A percentile compares a stretch with the other conserved stretches of the same genome.
These are phyloP conservation scores for Parasteatoda tepidariorum DNA, from an alignment of 1,140 invertebrate species.

Conservation along the genomic window DNA sequence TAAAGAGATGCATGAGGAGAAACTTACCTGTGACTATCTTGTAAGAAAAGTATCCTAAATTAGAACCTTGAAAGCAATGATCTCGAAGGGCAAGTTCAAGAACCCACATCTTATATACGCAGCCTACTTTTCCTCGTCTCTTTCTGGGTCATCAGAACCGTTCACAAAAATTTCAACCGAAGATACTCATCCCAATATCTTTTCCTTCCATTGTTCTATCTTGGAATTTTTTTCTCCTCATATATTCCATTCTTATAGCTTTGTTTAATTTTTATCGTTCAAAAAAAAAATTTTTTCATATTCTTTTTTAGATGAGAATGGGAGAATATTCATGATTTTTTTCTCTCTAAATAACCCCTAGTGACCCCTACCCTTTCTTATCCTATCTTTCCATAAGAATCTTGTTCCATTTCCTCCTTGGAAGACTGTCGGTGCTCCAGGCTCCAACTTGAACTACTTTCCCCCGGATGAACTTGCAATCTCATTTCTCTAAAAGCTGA, in stretches of 20 bases:
- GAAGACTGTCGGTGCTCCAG: neutral
- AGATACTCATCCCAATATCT: neutral
- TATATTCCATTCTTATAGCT: neutral
- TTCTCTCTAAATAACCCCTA: neutral
- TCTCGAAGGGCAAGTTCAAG: constrained; percentile 50
- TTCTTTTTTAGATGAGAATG: neutral
- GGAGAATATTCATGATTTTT: neutral
- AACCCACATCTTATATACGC: constrained; percentile 38
- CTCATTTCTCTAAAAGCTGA: too few species aligned
- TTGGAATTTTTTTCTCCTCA: neutral
- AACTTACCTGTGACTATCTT: neutral
- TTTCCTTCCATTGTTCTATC: constrained; percentile 9
- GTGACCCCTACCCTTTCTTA: neutral
- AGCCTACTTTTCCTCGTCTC: constrained; percentile 16
- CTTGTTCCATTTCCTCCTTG: neutral
- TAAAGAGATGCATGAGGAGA: neutral
- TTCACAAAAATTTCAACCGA: neutral
- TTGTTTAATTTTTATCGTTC: neutral
- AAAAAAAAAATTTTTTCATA: neutral
- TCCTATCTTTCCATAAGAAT: neutral
- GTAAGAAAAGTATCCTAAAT: constrained; percentile 2
- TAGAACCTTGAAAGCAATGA: neutral
- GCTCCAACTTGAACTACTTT: neutral
- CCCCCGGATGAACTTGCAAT: too few species aligned
- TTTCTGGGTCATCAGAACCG: constrained; percentile 30